Evolutionary conservation across 1,140 invertebrate species (phyloP), one percentile per base, ranked within the genome.

Genomic region (Hylaeus volcanicus): DNA sequence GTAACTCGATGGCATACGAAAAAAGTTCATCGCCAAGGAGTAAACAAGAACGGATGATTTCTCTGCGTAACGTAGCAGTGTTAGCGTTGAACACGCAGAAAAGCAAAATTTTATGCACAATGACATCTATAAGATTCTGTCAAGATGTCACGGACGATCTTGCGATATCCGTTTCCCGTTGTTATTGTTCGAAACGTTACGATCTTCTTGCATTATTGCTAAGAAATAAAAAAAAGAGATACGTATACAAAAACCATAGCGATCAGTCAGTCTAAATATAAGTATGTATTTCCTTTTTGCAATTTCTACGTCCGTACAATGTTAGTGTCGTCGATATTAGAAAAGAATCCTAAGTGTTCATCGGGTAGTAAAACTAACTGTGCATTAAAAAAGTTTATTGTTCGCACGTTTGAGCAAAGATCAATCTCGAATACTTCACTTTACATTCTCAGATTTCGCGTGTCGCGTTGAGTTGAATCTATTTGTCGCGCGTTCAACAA

Each of bases 251-350:
- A 82, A 55, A 78, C 70, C 72, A 86, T 75, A 86, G 63, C 15
- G 56, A 86, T 83, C 68, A 83, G 82, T 79, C 85, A 86, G 71
- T 84, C 68, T 81, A 87, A 26, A 85, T 53, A 84, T 84, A 82
- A 85, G 60, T 86, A 85, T 86, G 26, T 26, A 26, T 26, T 26
- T 82, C 69, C n/a, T 48, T 82, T 75, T 81, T 73, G 64, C 74
- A 43, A 9, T 81, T 85, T 75, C 74, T 76, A 66, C 71, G 51
- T 60, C 79, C 78, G 65, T 82, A 78, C 66, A 61, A 70, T 85
- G 74, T 81, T 77, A 81, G 51, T 60, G 56, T 77, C 43, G 56
- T 73, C 74, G 60, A 78, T 80, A 58, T 69, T 58, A 63, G 41
- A 60, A 43, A 45, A n/a, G 1, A 55, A 55, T 58, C 64, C 39